These are phyloP conservation scores for Phrynosoma blainvillii DNA, from an alignment of 2,113 vertebrate genomes.

Conservation along the genomic window DNA sequence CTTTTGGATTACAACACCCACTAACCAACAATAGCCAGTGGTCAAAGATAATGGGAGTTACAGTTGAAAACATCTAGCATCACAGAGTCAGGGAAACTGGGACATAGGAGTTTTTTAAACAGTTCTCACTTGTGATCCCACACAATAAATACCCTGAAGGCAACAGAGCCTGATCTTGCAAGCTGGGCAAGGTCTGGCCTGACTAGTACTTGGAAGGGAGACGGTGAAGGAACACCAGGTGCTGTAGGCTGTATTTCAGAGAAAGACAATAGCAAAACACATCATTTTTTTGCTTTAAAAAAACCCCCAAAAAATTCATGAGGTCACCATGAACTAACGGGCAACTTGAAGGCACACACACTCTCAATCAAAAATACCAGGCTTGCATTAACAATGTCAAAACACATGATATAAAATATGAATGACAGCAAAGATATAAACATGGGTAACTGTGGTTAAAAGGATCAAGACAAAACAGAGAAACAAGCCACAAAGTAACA, in stretches of 20 bases:
- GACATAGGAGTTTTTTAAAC: not conserved
- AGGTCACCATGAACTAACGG: too few relatives aligned
- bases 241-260: too few relatives aligned
- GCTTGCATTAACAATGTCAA: too few relatives aligned
- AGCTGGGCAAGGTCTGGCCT: too few relatives aligned
- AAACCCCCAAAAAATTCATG: too few relatives aligned
- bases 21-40: not conserved
- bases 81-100: not conserved
- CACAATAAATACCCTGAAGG: not conserved
- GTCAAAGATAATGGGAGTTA: not conserved
- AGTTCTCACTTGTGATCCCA: not conserved
- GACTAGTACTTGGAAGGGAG: too few relatives aligned
- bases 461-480: not conserved
- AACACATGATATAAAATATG: not conserved
- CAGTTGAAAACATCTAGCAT: not conserved
- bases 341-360: too few relatives aligned
- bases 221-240: too few relatives aligned
- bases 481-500: not conserved
- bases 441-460: not conserved
- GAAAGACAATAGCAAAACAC: too few relatives aligned
- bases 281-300: too few relatives aligned
- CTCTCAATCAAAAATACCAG: too few relatives aligned
- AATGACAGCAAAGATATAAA: not conserved
- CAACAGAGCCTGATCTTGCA: too few relatives aligned
- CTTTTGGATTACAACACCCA: not conserved